Percentiles rank a stretch among this genome's conserved stretches.
These are phyloP conservation scores for Drosophila incognita DNA, from an alignment of 2,888 invertebrate genomes.

Conservation along the genomic window DNA sequence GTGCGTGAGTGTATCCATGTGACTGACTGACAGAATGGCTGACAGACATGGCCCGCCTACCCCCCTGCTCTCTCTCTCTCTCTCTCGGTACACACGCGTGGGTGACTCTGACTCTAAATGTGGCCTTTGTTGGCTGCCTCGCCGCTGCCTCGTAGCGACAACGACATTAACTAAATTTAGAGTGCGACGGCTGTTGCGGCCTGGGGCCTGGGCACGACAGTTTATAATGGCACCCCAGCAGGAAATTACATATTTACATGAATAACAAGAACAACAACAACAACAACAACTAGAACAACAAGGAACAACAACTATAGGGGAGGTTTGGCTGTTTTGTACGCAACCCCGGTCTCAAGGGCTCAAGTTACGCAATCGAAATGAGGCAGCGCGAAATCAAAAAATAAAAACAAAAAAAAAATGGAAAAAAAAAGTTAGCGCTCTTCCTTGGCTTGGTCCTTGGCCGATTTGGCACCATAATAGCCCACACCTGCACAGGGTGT, in stretches of 20 bases:
- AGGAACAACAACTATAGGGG: slow-evolving; percentile 16
- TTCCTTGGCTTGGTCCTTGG: slow-evolving; percentile 50
- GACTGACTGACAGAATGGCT: slow-evolving; percentile 28
- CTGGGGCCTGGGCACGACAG: slow-evolving; percentile 18
- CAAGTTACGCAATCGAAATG: slow-evolving; percentile 77
- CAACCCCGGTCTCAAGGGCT: slow-evolving; percentile 14
- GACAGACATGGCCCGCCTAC: background rate
- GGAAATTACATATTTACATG: slow-evolving; percentile 72
- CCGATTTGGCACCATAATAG: slow-evolving; percentile 61
- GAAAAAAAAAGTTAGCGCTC: background rate
- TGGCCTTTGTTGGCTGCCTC: slow-evolving; percentile 2
- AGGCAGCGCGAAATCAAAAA: slow-evolving; percentile 65
- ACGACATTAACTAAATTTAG: slow-evolving; percentile 79
- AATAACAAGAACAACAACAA: slow-evolving; percentile 9
- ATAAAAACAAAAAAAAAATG: background rate
- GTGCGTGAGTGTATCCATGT: slow-evolving; percentile 65
- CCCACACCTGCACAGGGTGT: slow-evolving; percentile 40
- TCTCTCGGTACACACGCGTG: slow-evolving; percentile 25
- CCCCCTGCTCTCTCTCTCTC: slow-evolving; percentile 2
- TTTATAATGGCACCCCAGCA: slow-evolving; percentile 44
- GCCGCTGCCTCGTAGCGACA: slow-evolving; percentile 21
- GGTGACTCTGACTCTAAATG: slow-evolving; percentile 34
- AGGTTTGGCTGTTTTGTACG: slow-evolving; percentile 10
- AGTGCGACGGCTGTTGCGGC: slow-evolving; percentile 71
- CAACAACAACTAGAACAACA: background rate